Conservation (phyloP, 2,888 invertebrate species). For the Caenorhabditis sp. region DNA sequence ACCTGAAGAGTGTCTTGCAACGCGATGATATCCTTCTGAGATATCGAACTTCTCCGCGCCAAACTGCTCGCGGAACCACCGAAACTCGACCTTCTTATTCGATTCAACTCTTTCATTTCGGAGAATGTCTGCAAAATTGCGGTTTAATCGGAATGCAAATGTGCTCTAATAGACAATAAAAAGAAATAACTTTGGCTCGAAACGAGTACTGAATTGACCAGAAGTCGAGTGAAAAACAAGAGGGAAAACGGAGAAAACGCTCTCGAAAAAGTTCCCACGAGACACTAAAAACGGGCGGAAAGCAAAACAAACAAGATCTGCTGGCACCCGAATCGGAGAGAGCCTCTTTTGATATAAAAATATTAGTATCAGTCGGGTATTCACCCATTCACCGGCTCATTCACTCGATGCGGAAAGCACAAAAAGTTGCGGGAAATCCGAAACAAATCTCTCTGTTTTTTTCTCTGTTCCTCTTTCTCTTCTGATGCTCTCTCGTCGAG, state of each 20-base stretch:
- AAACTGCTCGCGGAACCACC: slow-evolving; percentile 67
- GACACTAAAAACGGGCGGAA: slow-evolving; percentile 4
- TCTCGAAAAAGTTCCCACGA: slow-evolving; percentile 12
- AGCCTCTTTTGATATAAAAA: neutral
- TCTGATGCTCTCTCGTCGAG: neutral
- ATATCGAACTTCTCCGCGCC: slow-evolving; percentile 65
- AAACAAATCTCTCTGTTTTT: slow-evolving; percentile 10
- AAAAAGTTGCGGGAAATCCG: slow-evolving; percentile 12
- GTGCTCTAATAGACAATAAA: neutral
- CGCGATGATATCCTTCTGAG: slow-evolving; percentile 69
- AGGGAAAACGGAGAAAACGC: slow-evolving; percentile 1
- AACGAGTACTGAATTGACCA: neutral
- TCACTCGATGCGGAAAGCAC: neutral
- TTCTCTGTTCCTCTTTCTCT: neutral
- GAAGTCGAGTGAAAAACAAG: neutral
- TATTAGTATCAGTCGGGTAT: neutral
- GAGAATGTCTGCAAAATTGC: neutral
- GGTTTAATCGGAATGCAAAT: neutral
- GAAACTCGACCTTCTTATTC: slow-evolving; percentile 65
- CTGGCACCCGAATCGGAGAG: neutral
- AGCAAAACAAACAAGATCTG: neutral
- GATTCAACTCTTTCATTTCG: slow-evolving; percentile 46
- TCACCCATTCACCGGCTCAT: slow-evolving; percentile 6
- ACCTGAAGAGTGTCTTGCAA: slow-evolving; percentile 70
- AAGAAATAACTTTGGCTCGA: neutral